These are phyloP conservation scores for Cyrtonyx montezumae DNA, from an alignment of 2,113 vertebrate genomes.

Conservation along the genomic window DNA sequence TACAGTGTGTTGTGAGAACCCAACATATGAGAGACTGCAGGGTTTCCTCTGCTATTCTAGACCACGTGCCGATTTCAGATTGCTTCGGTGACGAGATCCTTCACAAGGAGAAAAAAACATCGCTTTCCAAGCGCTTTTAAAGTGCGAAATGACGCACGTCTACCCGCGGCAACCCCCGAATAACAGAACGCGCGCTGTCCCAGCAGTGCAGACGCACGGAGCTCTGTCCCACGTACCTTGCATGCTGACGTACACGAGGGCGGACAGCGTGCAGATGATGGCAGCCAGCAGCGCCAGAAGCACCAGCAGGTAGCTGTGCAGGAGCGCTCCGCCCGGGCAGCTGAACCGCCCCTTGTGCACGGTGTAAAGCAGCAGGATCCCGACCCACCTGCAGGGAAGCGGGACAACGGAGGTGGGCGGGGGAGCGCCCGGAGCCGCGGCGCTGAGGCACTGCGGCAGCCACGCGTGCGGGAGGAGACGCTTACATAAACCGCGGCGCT, in stretches of 20 bases:
- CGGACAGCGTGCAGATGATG: slow-evolving; percentile 85
- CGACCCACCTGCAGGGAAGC: slow-evolving; percentile 85
- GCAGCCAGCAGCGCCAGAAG: slow-evolving; percentile 85
- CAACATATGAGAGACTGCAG: neutral
- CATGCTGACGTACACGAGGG: slow-evolving; percentile 90
- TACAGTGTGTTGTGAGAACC: neutral
- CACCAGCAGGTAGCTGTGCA: slow-evolving; percentile 89
- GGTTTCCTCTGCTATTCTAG: neutral
- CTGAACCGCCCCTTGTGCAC: slow-evolving; percentile 83
- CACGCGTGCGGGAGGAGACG: too few species aligned
- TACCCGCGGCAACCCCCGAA: neutral
- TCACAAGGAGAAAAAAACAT: neutral
- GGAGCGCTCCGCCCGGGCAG: slow-evolving; percentile 81
- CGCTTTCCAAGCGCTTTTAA: neutral
- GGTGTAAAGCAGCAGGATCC: slow-evolving; percentile 84
- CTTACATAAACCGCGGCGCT: neutral
- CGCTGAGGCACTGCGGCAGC: too few species aligned
- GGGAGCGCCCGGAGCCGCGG: too few species aligned
- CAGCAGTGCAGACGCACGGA: too few species aligned
- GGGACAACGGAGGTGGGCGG: neutral
- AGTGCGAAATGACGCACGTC: neutral
- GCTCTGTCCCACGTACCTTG: slow-evolving; percentile 79
- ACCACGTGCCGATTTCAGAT: neutral
- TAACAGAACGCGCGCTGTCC: neutral
- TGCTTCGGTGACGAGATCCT: neutral